Percentiles rank a stretch among this genome's conserved stretches.
Evolutionary conservation across 30 jellyfish, hydroid and myxozoan genomes (phyloP).

Genomic region (Aurelia coerulea): DNA sequence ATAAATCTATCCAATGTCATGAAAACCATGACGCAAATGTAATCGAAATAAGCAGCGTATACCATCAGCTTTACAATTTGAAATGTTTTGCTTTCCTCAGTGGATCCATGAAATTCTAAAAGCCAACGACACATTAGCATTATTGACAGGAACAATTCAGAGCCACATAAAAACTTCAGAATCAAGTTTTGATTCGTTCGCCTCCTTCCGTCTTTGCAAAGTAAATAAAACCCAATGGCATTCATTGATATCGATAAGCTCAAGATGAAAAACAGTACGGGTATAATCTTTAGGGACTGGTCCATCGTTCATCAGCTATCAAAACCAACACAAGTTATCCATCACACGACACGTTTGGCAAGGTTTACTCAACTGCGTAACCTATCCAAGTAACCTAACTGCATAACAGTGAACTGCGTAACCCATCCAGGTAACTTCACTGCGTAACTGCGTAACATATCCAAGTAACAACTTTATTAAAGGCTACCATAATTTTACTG

Average conservation of each 20-base stretch:
- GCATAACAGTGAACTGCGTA: too few relatives aligned
- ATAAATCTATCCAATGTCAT: neutral
- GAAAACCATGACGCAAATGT: neutral
- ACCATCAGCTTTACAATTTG: neutral
- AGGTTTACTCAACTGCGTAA: too few relatives aligned
- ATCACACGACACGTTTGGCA: too few relatives aligned
- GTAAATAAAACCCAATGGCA: neutral
- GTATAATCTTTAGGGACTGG: too few relatives aligned
- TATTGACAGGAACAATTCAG: neutral
- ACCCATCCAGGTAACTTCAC: too few relatives aligned
- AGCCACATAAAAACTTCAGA: neutral
- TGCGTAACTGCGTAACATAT: too few relatives aligned
- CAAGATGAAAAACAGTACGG: too few relatives aligned
- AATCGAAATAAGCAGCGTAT: neutral
- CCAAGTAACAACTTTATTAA: too few relatives aligned
- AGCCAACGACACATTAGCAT: neutral
- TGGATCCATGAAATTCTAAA: neutral
- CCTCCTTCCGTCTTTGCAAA: neutral
- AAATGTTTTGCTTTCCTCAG: neutral
- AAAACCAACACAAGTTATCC: too few relatives aligned
- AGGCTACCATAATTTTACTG: too few relatives aligned
- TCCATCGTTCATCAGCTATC: too few relatives aligned
- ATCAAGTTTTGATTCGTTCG: neutral
- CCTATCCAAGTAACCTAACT: too few relatives aligned
- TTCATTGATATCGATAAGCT: neutral